Evolutionary conservation across 2,113 vertebrate species (phyloP), one percentile per base, ranked within the genome.

Genomic region (Gymnarchus niloticus): DNA sequence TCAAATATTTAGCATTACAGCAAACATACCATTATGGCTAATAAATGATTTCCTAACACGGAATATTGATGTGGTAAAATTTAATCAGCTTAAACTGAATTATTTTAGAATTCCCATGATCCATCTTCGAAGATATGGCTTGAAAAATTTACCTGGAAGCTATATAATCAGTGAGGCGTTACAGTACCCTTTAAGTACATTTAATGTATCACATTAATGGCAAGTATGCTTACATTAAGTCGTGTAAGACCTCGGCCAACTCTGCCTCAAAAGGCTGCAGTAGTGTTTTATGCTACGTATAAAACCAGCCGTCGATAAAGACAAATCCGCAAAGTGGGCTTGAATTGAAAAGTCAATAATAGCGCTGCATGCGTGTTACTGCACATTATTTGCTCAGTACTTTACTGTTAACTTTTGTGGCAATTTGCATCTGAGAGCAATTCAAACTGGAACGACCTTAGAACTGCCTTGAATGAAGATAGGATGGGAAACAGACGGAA

Each of bases 281-380:
- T 92, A 90, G 93, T 93, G 92, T 94, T 94, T 94, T 92, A 95
- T 95, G 94, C 94, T 95, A 93, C 93, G 93, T 93, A 95, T 95
- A 95, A 95, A 94, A 95, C 94, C 95, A 95, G 94, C 37, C 46
- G 94, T 94, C 95, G 94, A 93, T 93, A 91, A 93, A 94, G 94
- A 94, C 95, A 93, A 92, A 92, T 93, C 94, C 94, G 92, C 93
- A 92, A 92, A 91, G 90, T 92, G 90, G 88, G 90, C 92, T 90
- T 93, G 93, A 95, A 95, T 95, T 94, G 94, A 94, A 92, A 94
- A 93, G 92, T 17, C 92, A 88, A 91, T 87, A 91, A 90, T 92
- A 93, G 90, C 92, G 33, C 92, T 93, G 92, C 92, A 92, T 90
- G 88, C 87, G 88, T 89, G 87, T 93, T 93, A 95, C 95, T 92